These are phyloP conservation scores for Aphaenogaster ashmeadi DNA, from an alignment of 1,140 invertebrate genomes.

Conservation along the genomic window DNA sequence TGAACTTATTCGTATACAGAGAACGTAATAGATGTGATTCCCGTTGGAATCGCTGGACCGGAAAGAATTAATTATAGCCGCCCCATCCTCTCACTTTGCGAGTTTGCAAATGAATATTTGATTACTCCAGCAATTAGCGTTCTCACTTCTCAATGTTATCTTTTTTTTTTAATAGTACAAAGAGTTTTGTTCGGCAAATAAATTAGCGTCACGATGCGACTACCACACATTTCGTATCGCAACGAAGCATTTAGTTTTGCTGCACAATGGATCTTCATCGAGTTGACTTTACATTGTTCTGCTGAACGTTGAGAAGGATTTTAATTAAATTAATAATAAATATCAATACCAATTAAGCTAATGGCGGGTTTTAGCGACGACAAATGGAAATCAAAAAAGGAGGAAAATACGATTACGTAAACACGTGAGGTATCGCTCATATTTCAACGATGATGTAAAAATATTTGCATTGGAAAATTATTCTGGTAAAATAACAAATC, in stretches of 20 bases:
- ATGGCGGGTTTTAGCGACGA: not conserved
- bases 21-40: slow-evolving; percentile 47
- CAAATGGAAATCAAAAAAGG: not conserved
- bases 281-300: not conserved
- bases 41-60: slow-evolving; percentile 35
- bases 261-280: slow-evolving; percentile 5
- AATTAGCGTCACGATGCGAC: not conserved
- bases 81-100: not conserved
- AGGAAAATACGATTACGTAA: slow-evolving; percentile 5
- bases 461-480: slow-evolving; percentile 26
- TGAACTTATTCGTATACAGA: slow-evolving; percentile 16
- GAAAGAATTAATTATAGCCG: slow-evolving; percentile 57
- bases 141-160: slow-evolving; percentile 37
- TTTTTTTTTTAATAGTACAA: slow-evolving; percentile 20
- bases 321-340: slow-evolving; percentile 34
- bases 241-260: slow-evolving; percentile 1
- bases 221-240: not conserved
- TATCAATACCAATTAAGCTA: slow-evolving; percentile 33
- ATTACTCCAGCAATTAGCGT: slow-evolving; percentile 56
- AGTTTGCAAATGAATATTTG: slow-evolving; percentile 63
- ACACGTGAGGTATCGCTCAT: not conserved
- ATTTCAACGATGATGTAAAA: slow-evolving; percentile 4
- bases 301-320: not conserved
- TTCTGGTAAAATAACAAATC: not conserved
- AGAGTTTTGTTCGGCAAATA: slow-evolving; percentile 40